Percentiles rank a stretch among this genome's conserved stretches.
phyloP scores from a whole-genome alignment of 2,888 invertebrate genomes.

The Ephialtes manifestator region DNA sequence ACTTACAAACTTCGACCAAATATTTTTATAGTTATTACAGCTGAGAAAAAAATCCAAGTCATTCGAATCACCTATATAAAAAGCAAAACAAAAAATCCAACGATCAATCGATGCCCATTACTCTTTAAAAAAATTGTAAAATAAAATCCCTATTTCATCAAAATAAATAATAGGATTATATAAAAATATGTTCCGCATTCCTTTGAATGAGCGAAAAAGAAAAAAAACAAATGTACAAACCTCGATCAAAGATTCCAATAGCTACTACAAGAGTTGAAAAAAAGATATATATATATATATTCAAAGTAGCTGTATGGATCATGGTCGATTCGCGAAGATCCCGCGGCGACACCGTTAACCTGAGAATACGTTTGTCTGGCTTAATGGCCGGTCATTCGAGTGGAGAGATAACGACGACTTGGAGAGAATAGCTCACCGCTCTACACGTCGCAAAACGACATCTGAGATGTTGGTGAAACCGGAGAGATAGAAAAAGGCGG shows the following conservation, averaged over 20 bases:
- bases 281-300: constrained; percentile 24
- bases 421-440: constrained; percentile 20
- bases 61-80: constrained; percentile 9
- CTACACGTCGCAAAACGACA: constrained; percentile 64
- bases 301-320: constrained; percentile 25
- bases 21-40: constrained; percentile 1
- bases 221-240: neutral
- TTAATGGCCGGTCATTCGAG: constrained; percentile 57
- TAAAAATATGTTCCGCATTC: constrained; percentile 41
- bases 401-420: constrained; percentile 50
- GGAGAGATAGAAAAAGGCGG: constrained; percentile 58
- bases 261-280: neutral
- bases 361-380: constrained; percentile 34
- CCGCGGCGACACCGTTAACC: constrained; percentile 70
- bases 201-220: neutral
- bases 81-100: neutral
- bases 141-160: neutral
- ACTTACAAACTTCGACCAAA: neutral
- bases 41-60: constrained; percentile 15
- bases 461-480: constrained; percentile 73
- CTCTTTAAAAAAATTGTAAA: neutral
- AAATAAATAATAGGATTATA: neutral
- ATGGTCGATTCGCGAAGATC: constrained; percentile 38
- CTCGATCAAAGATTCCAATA: neutral
- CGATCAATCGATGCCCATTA: neutral